These are phyloP conservation scores for Abrostola triplasia DNA, from an alignment of 2,888 invertebrate species.

Conservation along the genomic window DNA sequence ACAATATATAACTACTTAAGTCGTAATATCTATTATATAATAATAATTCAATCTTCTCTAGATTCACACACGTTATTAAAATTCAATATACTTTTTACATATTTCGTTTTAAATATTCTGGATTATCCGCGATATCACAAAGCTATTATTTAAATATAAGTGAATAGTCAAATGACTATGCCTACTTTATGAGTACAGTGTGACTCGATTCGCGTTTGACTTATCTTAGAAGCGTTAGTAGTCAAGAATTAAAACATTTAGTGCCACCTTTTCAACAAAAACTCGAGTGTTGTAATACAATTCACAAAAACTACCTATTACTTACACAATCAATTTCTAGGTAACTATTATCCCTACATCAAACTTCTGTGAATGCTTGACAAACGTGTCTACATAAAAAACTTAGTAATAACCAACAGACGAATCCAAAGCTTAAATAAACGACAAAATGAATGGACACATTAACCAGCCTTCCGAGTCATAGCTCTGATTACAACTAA, in stretches of 20 bases:
- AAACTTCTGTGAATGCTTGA: slow-evolving; percentile 42
- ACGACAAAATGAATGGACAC: slow-evolving; percentile 77
- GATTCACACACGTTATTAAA: slow-evolving; percentile 55
- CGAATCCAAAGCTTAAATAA: slow-evolving; percentile 52
- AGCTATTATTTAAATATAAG: slow-evolving; percentile 76
- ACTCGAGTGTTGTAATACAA: slow-evolving; percentile 41
- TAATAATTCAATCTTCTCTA: slow-evolving; percentile 56
- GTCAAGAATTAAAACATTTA: slow-evolving; percentile 41
- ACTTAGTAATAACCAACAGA: slow-evolving; percentile 53
- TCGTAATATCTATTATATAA: slow-evolving; percentile 44
- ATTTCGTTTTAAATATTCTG: slow-evolving; percentile 44
- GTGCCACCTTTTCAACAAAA: slow-evolving; percentile 42
- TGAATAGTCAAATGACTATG: slow-evolving; percentile 72
- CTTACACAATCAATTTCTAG: slow-evolving; percentile 50
- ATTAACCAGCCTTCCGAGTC: slow-evolving; percentile 83
- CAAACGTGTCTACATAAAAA: slow-evolving; percentile 36
- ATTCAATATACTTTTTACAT: slow-evolving; percentile 61
- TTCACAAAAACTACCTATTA: slow-evolving; percentile 43
- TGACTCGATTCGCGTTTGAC: slow-evolving; percentile 33
- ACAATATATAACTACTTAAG: slow-evolving; percentile 53
- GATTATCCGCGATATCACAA: slow-evolving; percentile 79
- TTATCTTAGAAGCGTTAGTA: slow-evolving; percentile 48
- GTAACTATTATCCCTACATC: slow-evolving; percentile 51
- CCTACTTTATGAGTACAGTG: slow-evolving; percentile 57
- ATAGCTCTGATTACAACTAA: slow-evolving; percentile 75